Conservation (phyloP, 2,797 vertebrate genomes). For the Lagorchestes hirsutus region DNA sequence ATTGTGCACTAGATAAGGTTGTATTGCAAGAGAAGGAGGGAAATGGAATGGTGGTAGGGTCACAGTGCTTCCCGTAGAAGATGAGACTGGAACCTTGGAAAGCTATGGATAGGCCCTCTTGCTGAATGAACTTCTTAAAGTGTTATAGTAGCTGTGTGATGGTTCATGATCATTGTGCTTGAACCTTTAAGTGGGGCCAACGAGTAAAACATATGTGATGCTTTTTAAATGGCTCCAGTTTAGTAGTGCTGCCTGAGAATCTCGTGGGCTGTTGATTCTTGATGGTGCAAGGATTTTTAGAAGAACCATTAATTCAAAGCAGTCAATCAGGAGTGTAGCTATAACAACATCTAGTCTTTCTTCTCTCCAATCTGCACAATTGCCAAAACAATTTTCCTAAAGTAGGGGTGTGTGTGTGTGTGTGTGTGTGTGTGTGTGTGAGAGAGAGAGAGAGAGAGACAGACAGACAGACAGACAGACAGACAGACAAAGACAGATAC, state of each 20-base stretch:
- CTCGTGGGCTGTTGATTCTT: background rate
- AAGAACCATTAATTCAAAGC: background rate
- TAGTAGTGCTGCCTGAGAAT: background rate
- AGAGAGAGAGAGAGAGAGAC: too few relatives aligned
- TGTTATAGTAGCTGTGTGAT: background rate
- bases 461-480: too few relatives aligned
- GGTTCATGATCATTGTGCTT: background rate
- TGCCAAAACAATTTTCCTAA: background rate
- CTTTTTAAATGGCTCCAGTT: background rate
- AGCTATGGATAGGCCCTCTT: background rate
- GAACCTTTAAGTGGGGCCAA: conserved; percentile 3
- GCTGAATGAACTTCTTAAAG: background rate
- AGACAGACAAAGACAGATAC: too few relatives aligned
- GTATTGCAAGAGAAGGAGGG: conserved; percentile 31
- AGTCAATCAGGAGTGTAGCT: background rate
- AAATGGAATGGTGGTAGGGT: background rate
- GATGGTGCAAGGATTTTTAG: background rate
- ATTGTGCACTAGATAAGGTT: conserved; percentile 50
- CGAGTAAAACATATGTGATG: background rate
- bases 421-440: too few relatives aligned
- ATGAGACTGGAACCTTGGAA: conserved; percentile 11
- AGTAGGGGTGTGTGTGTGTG: too few relatives aligned
- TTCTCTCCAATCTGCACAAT: background rate
- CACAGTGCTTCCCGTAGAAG: background rate
- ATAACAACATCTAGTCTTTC: background rate